These are phyloP conservation scores for Pseudomyrmex cubaensis DNA, from an alignment of 1,140 invertebrate genomes.

Conservation along the genomic window DNA sequence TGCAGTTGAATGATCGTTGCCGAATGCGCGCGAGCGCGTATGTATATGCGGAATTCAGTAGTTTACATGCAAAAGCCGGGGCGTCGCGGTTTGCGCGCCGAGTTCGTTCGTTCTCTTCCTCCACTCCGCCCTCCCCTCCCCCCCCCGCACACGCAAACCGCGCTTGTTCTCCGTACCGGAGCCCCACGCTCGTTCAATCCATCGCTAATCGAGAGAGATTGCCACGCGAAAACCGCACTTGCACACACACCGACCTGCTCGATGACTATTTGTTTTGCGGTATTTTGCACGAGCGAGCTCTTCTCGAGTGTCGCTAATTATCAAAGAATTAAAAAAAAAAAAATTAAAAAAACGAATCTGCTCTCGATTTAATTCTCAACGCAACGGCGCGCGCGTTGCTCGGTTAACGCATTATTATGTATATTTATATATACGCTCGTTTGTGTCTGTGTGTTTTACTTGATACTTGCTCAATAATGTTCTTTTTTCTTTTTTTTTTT, in stretches of 20 bases:
- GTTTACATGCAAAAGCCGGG: slow-evolving; percentile 23
- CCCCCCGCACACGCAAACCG: background rate
- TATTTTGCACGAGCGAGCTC: too few species aligned
- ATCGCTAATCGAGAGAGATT: slow-evolving; percentile 19
- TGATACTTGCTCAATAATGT: too few species aligned
- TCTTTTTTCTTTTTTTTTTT: too few species aligned
- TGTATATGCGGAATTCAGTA: slow-evolving; percentile 9
- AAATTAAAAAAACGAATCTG: too few species aligned
- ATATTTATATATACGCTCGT: too few species aligned
- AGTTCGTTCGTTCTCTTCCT: background rate
- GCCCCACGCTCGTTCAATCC: background rate
- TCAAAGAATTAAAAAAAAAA: too few species aligned
- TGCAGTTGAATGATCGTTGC: slow-evolving; percentile 42
- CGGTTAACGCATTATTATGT: too few species aligned
- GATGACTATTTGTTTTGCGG: background rate
- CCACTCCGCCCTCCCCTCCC: background rate
- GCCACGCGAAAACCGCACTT: slow-evolving; percentile 10
- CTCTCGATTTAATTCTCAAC: too few species aligned
- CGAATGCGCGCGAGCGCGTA: slow-evolving; percentile 3
- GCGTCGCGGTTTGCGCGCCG: background rate
- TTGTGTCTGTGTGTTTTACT: too few species aligned
- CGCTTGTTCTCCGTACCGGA: background rate
- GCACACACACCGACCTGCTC: background rate
- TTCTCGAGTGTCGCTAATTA: too few species aligned
- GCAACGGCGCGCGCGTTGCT: too few species aligned